Evolutionary conservation across 2,888 invertebrate genomes (phyloP), one percentile per base, ranked within the genome.

Genomic region (Mycogona germanica): DNA sequence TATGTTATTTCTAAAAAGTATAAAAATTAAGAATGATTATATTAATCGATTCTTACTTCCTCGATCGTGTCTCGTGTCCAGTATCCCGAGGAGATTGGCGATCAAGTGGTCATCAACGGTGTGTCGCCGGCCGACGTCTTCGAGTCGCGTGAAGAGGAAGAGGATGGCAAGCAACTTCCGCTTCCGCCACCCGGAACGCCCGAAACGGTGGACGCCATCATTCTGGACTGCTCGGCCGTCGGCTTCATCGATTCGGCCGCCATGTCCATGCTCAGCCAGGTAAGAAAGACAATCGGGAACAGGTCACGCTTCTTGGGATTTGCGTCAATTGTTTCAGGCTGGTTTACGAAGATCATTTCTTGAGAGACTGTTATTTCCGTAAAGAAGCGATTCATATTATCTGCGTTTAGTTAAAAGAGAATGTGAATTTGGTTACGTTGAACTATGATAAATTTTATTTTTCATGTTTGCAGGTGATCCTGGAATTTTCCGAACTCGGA

Each of bases 141-240:
- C 1, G 45, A 45, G 26, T 25, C 25, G n/a, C 23, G 45, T 14
- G 45, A 45, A 5, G 2, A 25, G 2, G n/a, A 14, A 12, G 45
- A n/a, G n/a, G n/a, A n/a, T n/a, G n/a, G n/a, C n/a, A 45, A 12
- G 7, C 45, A 14, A 25, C 12, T 45, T 12, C n/a, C 21, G 26
- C 7, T 12, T 25, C 45, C 45, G 4, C 45, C 21, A 12, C 45
- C 45, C 17, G 25, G 45, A 3, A 45, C 45, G 26, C 25, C 26
- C 3, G 45, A 45, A 9, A 45, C 45, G n/a, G 45, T 45, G 5
- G n/a, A 25, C 9, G 45, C 45, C 7, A 19, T 53, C 12, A 53
- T 53, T 3, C 32, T 53, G 12, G 53, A 53, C 35, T 53, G 35
- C 19, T 35, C 53, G 25, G 53, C 53, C 9, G 28, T 53, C 12